Evolutionary conservation across 2,113 vertebrate species (phyloP), one percentile per base, ranked within the genome.

Genomic region (Ginglymostoma cirratum): DNA sequence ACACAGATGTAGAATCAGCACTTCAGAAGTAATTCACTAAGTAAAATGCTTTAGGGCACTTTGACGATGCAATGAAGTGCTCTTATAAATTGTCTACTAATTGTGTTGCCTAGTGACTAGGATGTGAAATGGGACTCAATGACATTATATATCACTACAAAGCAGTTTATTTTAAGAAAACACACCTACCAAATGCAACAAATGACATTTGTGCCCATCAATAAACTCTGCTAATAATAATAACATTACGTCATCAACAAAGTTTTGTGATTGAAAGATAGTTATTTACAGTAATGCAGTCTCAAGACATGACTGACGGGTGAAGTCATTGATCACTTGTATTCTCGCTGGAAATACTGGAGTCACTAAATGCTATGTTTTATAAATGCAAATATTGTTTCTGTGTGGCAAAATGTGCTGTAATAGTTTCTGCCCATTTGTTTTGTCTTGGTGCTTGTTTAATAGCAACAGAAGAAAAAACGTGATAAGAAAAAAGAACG

Each of bases 401-500:
- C 24, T 34, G 66, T 45, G 1, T 45, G 24, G 4, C 38, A 10
- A 42, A 0, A 30, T 52, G 42, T 92, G 70, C 38, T 94, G 15
- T 94, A 6, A 87, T 30, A 17, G 15, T 61, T 87, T 27, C 83
- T 34, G n/a, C 48, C 6, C 45, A 14, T 78, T 66, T 78, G 15
- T 38, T 38, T n/a, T 66, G 52, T 92, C 30, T 65, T 1, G 12
- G 12, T 61, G 55, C 86, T 30, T 72, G 21, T 85, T 67, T 15
- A 27, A 87, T 96, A 97, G 97, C 97, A 97, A 96, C 98, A 98
- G 96, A 99, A 98, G 97, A 98, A 98, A 96, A 98, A 98, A 95
- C 98, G 98, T 96, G 98, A 98, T 42, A 96, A 97, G 0, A 97
- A 98, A 61, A 98, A 98, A 98, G 98, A 97, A n/a, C 97, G 97